phyloP scores from a whole-genome alignment of 2,113 vertebrate genomes.

The Sula dactylatra region DNA sequence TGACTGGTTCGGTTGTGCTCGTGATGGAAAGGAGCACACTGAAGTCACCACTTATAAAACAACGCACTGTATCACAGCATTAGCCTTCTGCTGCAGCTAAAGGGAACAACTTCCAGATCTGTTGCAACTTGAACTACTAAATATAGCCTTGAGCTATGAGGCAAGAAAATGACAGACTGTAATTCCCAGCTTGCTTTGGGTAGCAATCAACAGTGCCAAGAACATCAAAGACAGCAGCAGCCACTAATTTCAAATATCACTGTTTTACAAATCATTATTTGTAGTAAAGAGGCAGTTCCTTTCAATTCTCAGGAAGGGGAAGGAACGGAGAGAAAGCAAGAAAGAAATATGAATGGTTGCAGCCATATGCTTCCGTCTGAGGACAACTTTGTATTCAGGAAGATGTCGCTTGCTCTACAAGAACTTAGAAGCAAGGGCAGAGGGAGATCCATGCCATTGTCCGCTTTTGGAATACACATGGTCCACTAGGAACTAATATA shows the following conservation, averaged over 20 bases:
- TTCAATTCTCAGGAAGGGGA: not conserved
- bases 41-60: not conserved
- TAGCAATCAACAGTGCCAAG: not conserved
- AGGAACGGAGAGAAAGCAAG: not conserved
- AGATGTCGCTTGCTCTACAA: not conserved
- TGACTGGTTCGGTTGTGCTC: not conserved
- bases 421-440: not conserved
- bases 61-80: not conserved
- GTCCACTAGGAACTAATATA: not conserved
- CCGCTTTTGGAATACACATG: rapidly evolving
- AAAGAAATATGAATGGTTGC: not conserved
- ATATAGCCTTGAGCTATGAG: slow-evolving; percentile 51
- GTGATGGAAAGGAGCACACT: not conserved
- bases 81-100: not conserved
- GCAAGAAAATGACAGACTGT: slow-evolving; percentile 4
- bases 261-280: not conserved
- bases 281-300: not conserved
- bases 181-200: slow-evolving; percentile 46
- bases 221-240: slow-evolving; percentile 15
- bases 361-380: not conserved
- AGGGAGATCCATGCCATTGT: no score
- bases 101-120: slow-evolving; percentile 35
- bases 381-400: not conserved
- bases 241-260: not conserved
- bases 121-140: slow-evolving; percentile 39